Base-by-base conservation (phyloP, 2,797 vertebrate species). In the Micropoecilia bifurca region DNA sequence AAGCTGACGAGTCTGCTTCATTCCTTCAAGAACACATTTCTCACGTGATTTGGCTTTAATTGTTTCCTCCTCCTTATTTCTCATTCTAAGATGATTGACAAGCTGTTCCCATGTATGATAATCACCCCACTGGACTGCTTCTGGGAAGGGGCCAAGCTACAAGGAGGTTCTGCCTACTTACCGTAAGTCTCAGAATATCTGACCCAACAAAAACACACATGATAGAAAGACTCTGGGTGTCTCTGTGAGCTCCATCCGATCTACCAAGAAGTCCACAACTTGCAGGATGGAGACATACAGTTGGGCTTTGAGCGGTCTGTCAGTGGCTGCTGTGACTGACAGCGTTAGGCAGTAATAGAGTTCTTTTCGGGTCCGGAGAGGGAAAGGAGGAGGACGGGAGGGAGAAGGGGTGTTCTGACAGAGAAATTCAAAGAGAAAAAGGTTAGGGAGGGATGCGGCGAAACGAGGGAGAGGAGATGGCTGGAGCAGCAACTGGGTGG, bases 81-180 rank as follows among this genome's bases (percentile, higher is more conserved):
- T 79, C 83, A 30, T 74, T 84, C n/a, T 61, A 91, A 99, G 98
- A 99, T 99, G 97, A 98, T 99, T 91, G 99, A 99, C 95, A 99
- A 99, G 95, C 97, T 99, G 50, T 99, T 99, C 87, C 99, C 99
- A 6, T 99, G 98, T 20, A 98, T 99, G 96, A 98, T 99, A 90
- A 96, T 99, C 93, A 99, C 98, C 0, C 98, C 99, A 0, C 92
- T 99, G 92, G 98, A 99, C 95, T 99, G 99, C 93, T 99, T 99
- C 95, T 99, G 99, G 99, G 99, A 99, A 90, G 98, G 99, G 39
- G 96, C 98, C 92, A 99, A 99, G 90, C 97, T 99, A 83, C 99
- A 99, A 90, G 98, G 98, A 91, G 98, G 99, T 86, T 99, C 98
- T 71, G 98, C 97, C 86, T 99, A 99, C 90, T 96, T 99, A 92